Evolutionary conservation across 2,888 invertebrate species (phyloP), one percentile per base, ranked within the genome.

Genomic region (Polylopha cassiicola): DNA sequence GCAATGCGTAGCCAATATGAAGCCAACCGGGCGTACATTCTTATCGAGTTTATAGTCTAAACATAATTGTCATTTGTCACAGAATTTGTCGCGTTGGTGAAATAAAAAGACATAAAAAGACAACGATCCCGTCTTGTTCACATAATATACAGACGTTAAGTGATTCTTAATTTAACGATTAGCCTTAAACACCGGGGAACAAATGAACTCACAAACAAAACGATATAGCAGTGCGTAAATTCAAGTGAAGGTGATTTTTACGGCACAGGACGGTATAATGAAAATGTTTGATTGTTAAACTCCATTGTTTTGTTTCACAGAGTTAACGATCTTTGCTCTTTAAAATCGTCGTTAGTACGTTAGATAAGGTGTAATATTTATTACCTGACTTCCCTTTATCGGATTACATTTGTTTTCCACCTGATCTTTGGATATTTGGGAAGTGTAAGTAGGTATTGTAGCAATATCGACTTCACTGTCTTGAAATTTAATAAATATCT

Each of bases 241-340:
- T 59, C 50, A 58, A 55, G 57, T 55, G 50, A 61, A 65, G 64
- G 61, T 61, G 64, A 70, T 72, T 74, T 73, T 71, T 65, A 68
- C 58, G 51, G 53, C 61, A 51, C 53, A 48, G 57, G 50, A 48
- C 53, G 50, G 48, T 52, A 59, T 70, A 71, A 73, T 72, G 72
- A 69, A 71, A 73, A 68, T 67, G 65, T 73, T 74, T 66, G 61
- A 62, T 61, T 61, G 65, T 69, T 61, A 65, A 65, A 66, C 55
- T 58, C 63, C 50, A 51, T 63, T 68, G 65, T 58, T 75, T 75
- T 74, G 72, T 73, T 70, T 44, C 55, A 55, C 49, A 42, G 54
- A 51, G 57, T 63, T 65, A 65, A 64, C 63, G 61, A 64, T 61
- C 61, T 59, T 14, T 30, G 30, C 24, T 36, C 29, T 41, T 36